Base-by-base conservation (phyloP, 2,888 invertebrate species). In the Nephrocerus scutellatus region DNA sequence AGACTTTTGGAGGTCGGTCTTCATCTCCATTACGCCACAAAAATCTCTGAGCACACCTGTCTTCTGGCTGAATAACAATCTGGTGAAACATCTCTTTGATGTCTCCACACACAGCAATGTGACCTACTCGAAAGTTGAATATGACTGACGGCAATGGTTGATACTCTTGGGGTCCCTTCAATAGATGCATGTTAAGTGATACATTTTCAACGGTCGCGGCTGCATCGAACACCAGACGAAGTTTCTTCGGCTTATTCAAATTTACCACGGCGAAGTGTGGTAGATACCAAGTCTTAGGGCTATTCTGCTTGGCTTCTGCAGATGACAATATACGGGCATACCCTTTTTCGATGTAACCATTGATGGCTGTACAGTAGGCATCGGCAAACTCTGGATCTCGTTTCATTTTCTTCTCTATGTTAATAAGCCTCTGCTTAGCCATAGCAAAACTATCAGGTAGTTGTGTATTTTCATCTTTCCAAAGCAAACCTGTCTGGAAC, bases 281-380 rank as follows among this genome's bases (percentile, higher is more conserved):
- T 5, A 55, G 25, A 30, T 54, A 55, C 55, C 53, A 55, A 3
- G 36, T 46, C 22, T 36, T 49, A 3, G 34, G 12, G 5, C 36
- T 28, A 2, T 22, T 21, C 12, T 22, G 38, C 30, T 30, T 23
- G 7, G 26, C 33, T 20, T 47, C 39, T 6, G 34, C 40, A 5
- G 39, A 15, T 13, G 38, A 32, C 18, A 44, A 32, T 24, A 39
- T 47, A n/a, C 41, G 35, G 14, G 44, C 40, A 21, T 46, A 46
- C 7, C 37, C 37, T 19, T 41, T 44, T 12, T 35, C 13, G 9
- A 39, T n/a, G 33, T 44, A 40, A 8, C 23, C 21, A 2, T 19
- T 30, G 15, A 44, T 39, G n/a, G 44, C 40, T 3, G 34, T 36
- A 5, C 38, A 44, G 7, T 43, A 36, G 28, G 35, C 35, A 5